phyloP scores from a whole-genome alignment of 2,113 vertebrate species.

The Diphyllodes magnificus region DNA sequence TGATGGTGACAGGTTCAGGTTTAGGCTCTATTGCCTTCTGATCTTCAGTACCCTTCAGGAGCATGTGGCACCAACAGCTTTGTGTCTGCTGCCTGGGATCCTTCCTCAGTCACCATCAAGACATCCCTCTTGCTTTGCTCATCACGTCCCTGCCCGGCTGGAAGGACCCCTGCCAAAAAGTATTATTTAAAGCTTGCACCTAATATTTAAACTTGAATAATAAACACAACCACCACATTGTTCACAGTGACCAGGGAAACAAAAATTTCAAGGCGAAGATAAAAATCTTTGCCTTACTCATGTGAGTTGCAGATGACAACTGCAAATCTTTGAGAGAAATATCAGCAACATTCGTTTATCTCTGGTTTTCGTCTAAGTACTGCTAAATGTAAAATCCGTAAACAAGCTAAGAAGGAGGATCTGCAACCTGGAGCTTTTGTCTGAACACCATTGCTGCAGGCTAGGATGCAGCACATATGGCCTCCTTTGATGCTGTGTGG shows the following conservation, averaged over 20 bases:
- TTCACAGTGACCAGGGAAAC: background rate
- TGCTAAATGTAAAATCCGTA: background rate
- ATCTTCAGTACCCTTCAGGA: background rate
- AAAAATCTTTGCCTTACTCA: background rate
- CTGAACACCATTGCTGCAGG: background rate
- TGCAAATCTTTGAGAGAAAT: background rate
- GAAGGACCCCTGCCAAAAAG: background rate
- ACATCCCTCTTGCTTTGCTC: background rate
- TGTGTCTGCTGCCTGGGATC: background rate
- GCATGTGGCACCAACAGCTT: background rate
- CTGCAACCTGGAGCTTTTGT: background rate
- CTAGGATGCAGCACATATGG: background rate
- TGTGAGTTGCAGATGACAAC: background rate
- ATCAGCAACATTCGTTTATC: background rate
- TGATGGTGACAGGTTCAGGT: background rate
- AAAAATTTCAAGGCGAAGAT: background rate
- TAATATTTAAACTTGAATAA: background rate
- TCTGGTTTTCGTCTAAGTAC: background rate
- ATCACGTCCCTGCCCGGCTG: background rate
- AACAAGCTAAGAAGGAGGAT: background rate
- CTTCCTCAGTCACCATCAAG: background rate
- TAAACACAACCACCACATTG: background rate
- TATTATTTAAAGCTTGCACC: background rate
- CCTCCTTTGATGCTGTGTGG: background rate
- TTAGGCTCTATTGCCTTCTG: background rate